These are phyloP conservation scores for Metalampra italica DNA, from an alignment of 2,888 invertebrate species.

Conservation along the genomic window DNA sequence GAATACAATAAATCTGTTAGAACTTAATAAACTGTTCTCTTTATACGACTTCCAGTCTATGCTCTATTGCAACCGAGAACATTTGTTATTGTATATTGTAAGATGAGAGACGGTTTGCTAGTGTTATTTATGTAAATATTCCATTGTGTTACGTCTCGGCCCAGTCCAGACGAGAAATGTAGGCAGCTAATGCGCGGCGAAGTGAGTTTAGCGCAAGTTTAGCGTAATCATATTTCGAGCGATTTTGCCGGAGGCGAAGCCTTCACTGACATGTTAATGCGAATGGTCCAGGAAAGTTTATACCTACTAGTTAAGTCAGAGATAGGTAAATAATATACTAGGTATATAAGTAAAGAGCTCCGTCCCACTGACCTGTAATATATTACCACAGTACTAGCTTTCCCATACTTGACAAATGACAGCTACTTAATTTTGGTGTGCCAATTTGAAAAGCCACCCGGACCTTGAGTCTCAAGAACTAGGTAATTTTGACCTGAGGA, in stretches of 20 bases:
- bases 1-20: background rate
- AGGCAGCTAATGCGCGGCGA: background rate
- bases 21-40: background rate
- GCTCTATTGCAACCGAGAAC: slow-evolving; percentile 14
- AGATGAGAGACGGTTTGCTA: slow-evolving; percentile 38
- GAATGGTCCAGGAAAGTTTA: too few species aligned
- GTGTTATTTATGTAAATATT: slow-evolving; percentile 42
- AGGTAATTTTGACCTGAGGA: too few species aligned
- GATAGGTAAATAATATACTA: too few species aligned
- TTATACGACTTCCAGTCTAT: background rate
- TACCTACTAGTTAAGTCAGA: too few species aligned
- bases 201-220: background rate
- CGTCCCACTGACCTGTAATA: too few species aligned
- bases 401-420: too few species aligned
- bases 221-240: background rate
- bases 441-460: too few species aligned
- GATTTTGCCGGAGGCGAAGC: background rate
- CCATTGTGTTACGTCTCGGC: slow-evolving; percentile 27
- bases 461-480: too few species aligned
- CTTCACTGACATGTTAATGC: too few species aligned
- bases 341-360: too few species aligned
- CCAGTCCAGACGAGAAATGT: background rate
- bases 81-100: slow-evolving; percentile 39
- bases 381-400: too few species aligned
- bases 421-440: too few species aligned